Evolutionary conservation across 2,113 vertebrate genomes (phyloP).

Genomic region (Odocoileus hemionus): DNA sequence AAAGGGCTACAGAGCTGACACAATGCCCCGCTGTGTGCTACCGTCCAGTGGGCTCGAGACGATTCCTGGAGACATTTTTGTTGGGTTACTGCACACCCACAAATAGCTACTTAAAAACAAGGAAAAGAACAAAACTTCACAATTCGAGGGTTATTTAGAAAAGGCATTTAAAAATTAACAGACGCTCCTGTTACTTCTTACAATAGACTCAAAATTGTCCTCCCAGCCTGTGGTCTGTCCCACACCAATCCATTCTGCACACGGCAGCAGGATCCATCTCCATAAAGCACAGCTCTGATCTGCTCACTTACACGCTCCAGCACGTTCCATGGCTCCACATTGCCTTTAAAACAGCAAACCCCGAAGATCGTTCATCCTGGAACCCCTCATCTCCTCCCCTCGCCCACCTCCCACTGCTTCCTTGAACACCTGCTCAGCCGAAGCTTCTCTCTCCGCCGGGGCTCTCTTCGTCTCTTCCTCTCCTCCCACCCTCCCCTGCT

Average conservation of each 20-base stretch:
- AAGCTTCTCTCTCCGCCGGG: neutral
- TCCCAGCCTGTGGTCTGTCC: conserved; percentile 27
- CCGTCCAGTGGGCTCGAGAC: conserved; percentile 49
- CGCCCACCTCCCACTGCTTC: neutral
- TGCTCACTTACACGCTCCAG: neutral
- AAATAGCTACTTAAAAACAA: conserved; percentile 50
- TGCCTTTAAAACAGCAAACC: neutral
- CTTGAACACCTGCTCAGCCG: neutral
- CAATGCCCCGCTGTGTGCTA: conserved; percentile 55
- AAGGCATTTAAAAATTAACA: conserved; percentile 52
- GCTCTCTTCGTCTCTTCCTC: neutral
- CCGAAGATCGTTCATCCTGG: neutral
- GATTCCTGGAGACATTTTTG: conserved; percentile 71
- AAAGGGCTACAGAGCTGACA: conserved; percentile 60
- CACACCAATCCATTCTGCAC: conserved; percentile 2
- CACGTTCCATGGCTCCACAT: neutral
- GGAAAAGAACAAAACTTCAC: conserved; percentile 28
- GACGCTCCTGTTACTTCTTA: neutral
- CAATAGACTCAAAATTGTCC: conserved; percentile 44
- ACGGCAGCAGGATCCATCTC: neutral
- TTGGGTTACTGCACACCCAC: conserved; percentile 71
- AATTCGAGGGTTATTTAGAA: conserved; percentile 32
- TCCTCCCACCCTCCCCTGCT: neutral
- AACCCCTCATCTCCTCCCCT: neutral
- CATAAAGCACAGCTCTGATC: neutral